These are phyloP conservation scores for Girardia tigrina DNA, from an alignment of 2,888 invertebrate genomes.

Conservation along the genomic window DNA sequence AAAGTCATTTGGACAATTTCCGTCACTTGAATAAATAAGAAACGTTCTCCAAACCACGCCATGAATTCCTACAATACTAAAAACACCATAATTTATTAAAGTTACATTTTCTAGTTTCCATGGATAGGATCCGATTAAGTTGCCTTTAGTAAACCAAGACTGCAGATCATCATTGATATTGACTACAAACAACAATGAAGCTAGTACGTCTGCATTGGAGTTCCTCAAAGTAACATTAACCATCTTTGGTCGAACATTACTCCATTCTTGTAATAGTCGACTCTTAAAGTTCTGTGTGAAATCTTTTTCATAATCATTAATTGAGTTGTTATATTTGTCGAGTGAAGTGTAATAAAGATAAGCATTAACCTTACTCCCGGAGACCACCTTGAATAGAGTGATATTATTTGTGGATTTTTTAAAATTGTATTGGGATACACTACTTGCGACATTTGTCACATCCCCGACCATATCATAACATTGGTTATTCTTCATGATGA, in stretches of 20 bases:
- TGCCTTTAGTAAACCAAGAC: neutral
- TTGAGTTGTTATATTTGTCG: neutral
- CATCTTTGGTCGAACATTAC: neutral
- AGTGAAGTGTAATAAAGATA: neutral
- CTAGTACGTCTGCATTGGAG: neutral
- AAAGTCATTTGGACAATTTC: neutral
- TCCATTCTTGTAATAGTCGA: neutral
- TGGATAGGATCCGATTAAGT: neutral
- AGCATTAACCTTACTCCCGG: neutral
- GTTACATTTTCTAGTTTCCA: neutral
- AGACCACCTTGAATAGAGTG: neutral
- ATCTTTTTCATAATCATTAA: neutral
- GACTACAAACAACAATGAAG: neutral
- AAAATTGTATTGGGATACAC: too few relatives aligned
- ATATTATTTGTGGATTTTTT: too few relatives aligned
- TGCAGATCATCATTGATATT: neutral
- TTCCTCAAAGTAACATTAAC: neutral
- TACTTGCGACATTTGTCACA: too few relatives aligned
- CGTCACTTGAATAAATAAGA: neutral
- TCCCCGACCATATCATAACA: too few relatives aligned
- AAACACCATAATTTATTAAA: neutral
- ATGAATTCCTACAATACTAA: neutral
- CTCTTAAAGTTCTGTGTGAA: neutral
- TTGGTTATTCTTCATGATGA: too few relatives aligned
- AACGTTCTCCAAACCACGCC: neutral